Conservation (phyloP, 2,888 invertebrate species). For the Sussaba pulchella region DNA sequence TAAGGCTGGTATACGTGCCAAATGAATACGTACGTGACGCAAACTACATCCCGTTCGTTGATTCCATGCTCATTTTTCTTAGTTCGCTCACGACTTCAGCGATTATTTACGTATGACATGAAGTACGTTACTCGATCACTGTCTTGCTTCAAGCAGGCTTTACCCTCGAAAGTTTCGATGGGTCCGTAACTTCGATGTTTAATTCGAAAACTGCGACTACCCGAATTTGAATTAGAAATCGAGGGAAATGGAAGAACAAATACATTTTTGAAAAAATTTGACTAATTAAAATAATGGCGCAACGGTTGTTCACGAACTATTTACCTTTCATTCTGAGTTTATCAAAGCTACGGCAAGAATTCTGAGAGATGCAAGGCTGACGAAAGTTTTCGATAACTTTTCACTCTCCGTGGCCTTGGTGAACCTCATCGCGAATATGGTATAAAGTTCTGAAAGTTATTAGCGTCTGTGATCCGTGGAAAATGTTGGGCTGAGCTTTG, state of each 20-base stretch:
- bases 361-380: background rate
- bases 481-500: background rate
- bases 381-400: conserved; percentile 7
- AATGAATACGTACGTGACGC: background rate
- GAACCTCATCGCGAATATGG: conserved; percentile 4
- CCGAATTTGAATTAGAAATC: background rate
- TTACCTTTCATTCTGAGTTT: background rate
- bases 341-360: background rate
- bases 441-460: conserved; percentile 11
- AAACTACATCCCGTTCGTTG: background rate
- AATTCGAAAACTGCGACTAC: background rate
- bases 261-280: no score
- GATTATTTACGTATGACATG: conserved; percentile 6
- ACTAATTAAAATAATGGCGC: background rate
- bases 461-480: background rate
- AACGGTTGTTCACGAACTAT: background rate
- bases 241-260: no score
- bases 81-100: conserved; percentile 4
- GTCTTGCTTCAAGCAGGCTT: background rate
- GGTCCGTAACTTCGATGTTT: background rate
- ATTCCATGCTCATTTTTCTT: background rate
- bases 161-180: background rate
- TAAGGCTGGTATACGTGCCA: conserved; percentile 17
- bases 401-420: background rate
- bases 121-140: conserved; percentile 32